Conservation (phyloP, 2,888 invertebrate species). For the Psylliodes chrysocephalus region DNA sequence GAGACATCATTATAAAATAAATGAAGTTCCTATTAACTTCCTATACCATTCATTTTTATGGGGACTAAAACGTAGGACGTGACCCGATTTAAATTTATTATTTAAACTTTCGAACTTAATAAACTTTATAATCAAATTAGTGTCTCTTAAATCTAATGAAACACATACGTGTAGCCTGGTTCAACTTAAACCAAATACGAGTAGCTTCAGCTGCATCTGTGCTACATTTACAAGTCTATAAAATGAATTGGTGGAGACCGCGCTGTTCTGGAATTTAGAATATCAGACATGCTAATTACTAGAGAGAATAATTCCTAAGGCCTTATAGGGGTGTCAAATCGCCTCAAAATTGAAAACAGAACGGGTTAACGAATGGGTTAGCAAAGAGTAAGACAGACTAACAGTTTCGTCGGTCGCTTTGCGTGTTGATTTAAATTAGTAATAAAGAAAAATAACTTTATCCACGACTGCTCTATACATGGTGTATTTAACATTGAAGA, state of each 20-base stretch:
- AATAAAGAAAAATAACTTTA: too few species aligned
- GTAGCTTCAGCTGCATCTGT: not conserved
- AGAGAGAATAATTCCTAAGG: not conserved
- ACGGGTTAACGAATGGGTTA: too few species aligned
- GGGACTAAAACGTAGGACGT: too few species aligned
- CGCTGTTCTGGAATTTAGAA: conserved; percentile 4
- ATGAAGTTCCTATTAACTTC: too few species aligned
- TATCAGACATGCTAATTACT: conserved; percentile 13
- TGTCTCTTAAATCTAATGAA: not conserved
- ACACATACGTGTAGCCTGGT: not conserved
- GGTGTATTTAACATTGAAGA: too few species aligned
- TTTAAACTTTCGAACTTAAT: conserved; percentile 9
- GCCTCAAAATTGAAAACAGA: not conserved
- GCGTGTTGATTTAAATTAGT: too few species aligned
- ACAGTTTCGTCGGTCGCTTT: too few species aligned
- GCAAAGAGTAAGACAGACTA: too few species aligned
- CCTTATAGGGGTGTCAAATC: not conserved
- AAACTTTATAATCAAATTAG: conserved; percentile 6
- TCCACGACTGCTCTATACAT: too few species aligned
- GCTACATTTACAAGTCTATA: not conserved
- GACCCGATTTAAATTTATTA: not conserved
- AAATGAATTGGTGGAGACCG: conserved; percentile 3
- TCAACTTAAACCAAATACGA: not conserved
- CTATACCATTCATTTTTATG: too few species aligned
- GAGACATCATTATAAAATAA: too few species aligned